Percentiles rank a stretch among this genome's conserved stretches.
These are phyloP conservation scores for Nibea albiflora DNA, from an alignment of 2,113 vertebrate species.

Conservation along the genomic window DNA sequence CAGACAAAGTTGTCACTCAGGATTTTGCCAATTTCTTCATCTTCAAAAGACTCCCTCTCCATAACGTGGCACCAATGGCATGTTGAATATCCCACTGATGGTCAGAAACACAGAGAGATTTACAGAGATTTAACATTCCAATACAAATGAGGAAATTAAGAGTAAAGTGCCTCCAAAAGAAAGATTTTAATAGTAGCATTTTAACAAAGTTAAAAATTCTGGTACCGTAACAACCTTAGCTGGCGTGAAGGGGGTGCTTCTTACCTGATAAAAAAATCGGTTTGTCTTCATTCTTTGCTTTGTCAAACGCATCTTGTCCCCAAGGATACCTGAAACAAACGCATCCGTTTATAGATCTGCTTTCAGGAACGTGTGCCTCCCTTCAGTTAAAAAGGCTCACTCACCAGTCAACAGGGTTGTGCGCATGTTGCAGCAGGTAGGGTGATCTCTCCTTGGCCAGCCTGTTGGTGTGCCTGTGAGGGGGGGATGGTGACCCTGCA, in stretches of 20 bases:
- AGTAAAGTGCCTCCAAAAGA: neutral
- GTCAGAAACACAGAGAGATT: slow-evolving; percentile 1
- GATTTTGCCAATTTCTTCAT: slow-evolving; percentile 88
- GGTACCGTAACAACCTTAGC: too few relatives aligned
- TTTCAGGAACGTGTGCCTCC: neutral
- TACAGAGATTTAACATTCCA: neutral
- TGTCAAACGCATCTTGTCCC: slow-evolving; percentile 94
- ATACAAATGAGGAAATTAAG: neutral
- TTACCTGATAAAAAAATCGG: slow-evolving; percentile 95
- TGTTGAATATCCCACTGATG: slow-evolving; percentile 94
- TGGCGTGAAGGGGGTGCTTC: neutral
- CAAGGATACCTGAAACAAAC: slow-evolving; percentile 88
- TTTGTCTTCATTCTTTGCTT: slow-evolving; percentile 92
- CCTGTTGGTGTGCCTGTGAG: slow-evolving; percentile 84
- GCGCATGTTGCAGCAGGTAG: slow-evolving; percentile 93
- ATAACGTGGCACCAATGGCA: slow-evolving; percentile 99
- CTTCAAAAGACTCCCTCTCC: slow-evolving; percentile 95
- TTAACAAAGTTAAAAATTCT: too few relatives aligned
- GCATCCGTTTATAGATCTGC: neutral
- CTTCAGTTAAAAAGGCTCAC: slow-evolving; percentile 27
- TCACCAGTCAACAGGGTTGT: slow-evolving; percentile 97
- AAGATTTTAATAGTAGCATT: too few relatives aligned
- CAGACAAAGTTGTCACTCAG: slow-evolving; percentile 93
- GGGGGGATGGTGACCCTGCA: slow-evolving; percentile 15
- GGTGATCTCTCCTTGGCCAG: slow-evolving; percentile 90